These are phyloP conservation scores for Orchestia grillus DNA, from an alignment of 1,140 invertebrate genomes.

Conservation along the genomic window DNA sequence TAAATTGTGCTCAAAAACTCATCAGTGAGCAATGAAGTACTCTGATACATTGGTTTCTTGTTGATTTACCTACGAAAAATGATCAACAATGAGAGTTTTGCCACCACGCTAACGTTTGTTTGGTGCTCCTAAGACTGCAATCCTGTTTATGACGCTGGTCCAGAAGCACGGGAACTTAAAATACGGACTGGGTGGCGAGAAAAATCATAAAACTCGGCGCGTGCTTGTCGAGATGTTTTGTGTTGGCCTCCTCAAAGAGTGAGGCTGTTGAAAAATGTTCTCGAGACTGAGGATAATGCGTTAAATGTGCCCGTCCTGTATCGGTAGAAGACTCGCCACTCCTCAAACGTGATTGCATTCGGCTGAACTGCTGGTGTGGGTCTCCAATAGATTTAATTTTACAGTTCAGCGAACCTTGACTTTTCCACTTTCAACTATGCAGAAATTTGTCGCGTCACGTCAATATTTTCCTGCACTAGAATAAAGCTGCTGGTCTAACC, in stretches of 20 bases:
- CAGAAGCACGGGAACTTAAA: background rate
- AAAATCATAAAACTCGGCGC: background rate
- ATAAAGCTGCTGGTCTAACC: too few species aligned
- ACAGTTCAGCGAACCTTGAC: background rate
- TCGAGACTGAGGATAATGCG: background rate
- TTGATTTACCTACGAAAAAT: background rate
- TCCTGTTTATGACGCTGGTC: background rate
- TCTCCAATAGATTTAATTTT: background rate
- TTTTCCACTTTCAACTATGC: too few species aligned
- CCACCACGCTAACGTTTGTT: background rate
- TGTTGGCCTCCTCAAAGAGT: background rate
- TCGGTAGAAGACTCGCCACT: background rate
- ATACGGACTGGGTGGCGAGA: background rate
- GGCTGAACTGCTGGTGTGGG: background rate
- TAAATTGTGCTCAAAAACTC: background rate
- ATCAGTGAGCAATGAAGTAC: background rate
- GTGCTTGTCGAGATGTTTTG: background rate
- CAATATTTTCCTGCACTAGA: too few species aligned
- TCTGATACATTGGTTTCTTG: background rate
- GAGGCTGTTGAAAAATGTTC: background rate
- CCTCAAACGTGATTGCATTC: background rate
- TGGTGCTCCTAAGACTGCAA: background rate
- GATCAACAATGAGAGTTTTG: background rate
- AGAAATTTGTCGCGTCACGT: too few species aligned
- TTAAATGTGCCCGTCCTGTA: background rate